Evolutionary conservation across 2,797 vertebrate species (phyloP), one percentile per base, ranked within the genome.

Genomic region (Paedocypris micromegethes): DNA sequence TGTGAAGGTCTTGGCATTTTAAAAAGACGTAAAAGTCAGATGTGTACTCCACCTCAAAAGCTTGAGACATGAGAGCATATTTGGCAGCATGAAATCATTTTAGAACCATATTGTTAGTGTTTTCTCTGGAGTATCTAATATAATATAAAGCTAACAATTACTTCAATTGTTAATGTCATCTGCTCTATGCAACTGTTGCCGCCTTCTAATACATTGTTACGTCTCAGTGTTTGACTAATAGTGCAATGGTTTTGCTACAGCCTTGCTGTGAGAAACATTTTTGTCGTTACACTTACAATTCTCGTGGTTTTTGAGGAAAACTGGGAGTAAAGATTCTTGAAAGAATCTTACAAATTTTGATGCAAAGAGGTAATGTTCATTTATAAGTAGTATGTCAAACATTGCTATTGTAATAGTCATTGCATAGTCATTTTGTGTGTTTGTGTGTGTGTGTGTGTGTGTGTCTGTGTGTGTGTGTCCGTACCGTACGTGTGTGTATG

Each of bases 241-340:
- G 54, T 58, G 37, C 62, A 60, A 64, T 72, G 44, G 68, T 66
- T 68, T 51, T 64, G 64, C 53, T 55, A 23, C 23, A 23, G 58
- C 49, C 42, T 56, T 65, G 49, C 62, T 54, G 43, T 61, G 42
- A 46, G 44, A 66, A 72, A 58, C 23, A 63, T 66, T 62, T 56
- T 59, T 58, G 23, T 68, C 8, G 46, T 56, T 41, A 51, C 23
- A 23, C 23, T 23, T 23, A 23, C 23, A 23, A 23, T 23, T 23
- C 23, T 23, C 23, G 23, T 23, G 23, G 23, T 23, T 23, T 23
- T 23, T 23, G 23, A 23, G 23, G 23, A 23, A 23, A 23, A 23
- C 1, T 23, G 23, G 23, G 23, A 23, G 23, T 23, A 23, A 23
- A 23, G 23, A 23, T 23, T 23, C 23, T 23, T 23, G 23, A 23